phyloP scores from a whole-genome alignment of 2,888 invertebrate species.

The Shargacucullia verbasci region DNA sequence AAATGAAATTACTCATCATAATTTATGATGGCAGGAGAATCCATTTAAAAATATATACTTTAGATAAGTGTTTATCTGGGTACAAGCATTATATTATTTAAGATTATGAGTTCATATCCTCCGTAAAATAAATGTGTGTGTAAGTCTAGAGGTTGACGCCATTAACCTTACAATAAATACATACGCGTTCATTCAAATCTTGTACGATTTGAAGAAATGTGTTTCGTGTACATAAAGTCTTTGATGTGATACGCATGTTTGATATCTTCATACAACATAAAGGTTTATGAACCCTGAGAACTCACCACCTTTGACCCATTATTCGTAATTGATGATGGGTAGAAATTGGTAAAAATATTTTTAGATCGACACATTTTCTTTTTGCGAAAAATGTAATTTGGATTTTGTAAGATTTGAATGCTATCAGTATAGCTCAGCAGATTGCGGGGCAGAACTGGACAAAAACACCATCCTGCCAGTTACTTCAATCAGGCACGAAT shows the following conservation, averaged over 20 bases:
- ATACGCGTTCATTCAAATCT: background rate
- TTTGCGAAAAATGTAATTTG: too few species aligned
- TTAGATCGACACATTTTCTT: too few species aligned
- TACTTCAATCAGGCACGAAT: too few species aligned
- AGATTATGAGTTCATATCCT: too few species aligned
- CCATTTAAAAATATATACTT: background rate
- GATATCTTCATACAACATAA: background rate
- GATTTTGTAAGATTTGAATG: too few species aligned
- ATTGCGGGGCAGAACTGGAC: too few species aligned
- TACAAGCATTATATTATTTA: too few species aligned
- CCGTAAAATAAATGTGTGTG: background rate
- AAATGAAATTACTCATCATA: slow-evolving; percentile 2
- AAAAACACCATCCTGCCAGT: too few species aligned
- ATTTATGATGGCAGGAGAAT: slow-evolving; percentile 4
- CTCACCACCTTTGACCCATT: background rate
- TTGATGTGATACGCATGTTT: background rate
- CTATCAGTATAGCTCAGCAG: too few species aligned
- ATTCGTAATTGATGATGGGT: background rate
- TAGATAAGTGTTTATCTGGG: too few species aligned
- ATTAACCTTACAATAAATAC: background rate
- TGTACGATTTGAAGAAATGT: background rate
- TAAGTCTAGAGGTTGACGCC: background rate
- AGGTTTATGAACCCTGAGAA: background rate
- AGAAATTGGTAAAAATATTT: background rate
- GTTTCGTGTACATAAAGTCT: slow-evolving; percentile 4